A percentile compares a stretch with the other conserved stretches of the same genome.
These are phyloP conservation scores for Marasmarcha lunaedactyla DNA, from an alignment of 2,888 invertebrate genomes.

Conservation along the genomic window DNA sequence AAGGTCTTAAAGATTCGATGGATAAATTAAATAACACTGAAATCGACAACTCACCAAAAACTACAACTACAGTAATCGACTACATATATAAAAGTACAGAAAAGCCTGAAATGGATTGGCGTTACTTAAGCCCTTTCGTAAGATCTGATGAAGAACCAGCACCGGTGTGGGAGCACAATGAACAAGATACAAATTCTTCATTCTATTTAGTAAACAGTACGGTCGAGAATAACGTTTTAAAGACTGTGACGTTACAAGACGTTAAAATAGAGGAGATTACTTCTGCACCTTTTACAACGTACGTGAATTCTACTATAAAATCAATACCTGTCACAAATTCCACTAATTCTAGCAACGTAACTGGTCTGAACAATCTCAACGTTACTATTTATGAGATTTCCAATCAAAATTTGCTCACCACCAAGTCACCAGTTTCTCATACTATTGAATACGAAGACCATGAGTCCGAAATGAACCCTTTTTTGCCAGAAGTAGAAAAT, in stretches of 20 bases:
- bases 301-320: too few species aligned
- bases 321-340: too few species aligned
- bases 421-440: conserved; percentile 30
- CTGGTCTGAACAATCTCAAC: conserved; percentile 34
- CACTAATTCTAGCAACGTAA: too few species aligned
- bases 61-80: conserved; percentile 42
- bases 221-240: conserved; percentile 18
- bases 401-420: conserved; percentile 28
- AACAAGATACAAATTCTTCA: conserved; percentile 9
- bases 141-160: conserved; percentile 29
- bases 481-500: conserved; percentile 74
- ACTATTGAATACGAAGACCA: conserved; percentile 49
- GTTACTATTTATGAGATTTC: conserved; percentile 59
- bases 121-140: not conserved
- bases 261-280: conserved; percentile 16
- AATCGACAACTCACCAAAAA: conserved; percentile 23
- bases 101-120: conserved; percentile 7
- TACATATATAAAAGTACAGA: conserved; percentile 45
- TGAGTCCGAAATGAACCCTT: conserved; percentile 74
- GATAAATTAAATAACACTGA: conserved; percentile 1
- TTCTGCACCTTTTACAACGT: conserved; percentile 12
- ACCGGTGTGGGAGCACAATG: conserved; percentile 51
- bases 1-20: too few species aligned
- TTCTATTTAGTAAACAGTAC: too few species aligned
- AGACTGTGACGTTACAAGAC: not conserved